A percentile compares a stretch with the other conserved stretches of the same genome.
phyloP scores from a whole-genome alignment of 2,113 vertebrate species.

The Proterorhinus semilunaris region DNA sequence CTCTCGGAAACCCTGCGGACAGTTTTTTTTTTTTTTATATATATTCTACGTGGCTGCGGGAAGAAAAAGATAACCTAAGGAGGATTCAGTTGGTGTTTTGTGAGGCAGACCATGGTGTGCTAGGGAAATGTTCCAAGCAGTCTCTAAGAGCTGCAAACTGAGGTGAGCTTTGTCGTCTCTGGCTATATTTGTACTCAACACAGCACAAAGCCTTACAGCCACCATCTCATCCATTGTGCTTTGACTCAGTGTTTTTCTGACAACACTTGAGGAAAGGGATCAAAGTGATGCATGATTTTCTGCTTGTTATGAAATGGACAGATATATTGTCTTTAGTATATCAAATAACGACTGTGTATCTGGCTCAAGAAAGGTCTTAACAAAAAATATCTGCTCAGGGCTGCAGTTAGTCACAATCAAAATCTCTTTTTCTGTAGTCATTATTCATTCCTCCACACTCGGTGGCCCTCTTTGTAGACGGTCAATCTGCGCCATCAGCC shows the following conservation, averaged over 20 bases:
- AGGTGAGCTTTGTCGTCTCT: conserved; percentile 57
- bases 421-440: too few relatives aligned
- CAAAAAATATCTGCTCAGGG: too few relatives aligned
- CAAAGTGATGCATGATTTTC: neutral
- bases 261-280: neutral
- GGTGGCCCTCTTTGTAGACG: too few relatives aligned
- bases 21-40: conserved; percentile 30
- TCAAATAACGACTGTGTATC: too few relatives aligned
- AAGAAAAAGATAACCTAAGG: neutral
- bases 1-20: conserved; percentile 49
- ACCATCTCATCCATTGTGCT: neutral
- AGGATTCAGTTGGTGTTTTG: conserved; percentile 9
- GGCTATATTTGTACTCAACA: conserved; percentile 53
- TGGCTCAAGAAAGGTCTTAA: too few relatives aligned
- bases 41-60: conserved; percentile 14
- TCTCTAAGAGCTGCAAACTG: conserved; percentile 11
- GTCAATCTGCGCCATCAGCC: too few relatives aligned
- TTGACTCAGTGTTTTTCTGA: neutral
- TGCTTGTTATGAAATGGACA: neutral
- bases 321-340: too few relatives aligned
- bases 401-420: too few relatives aligned
- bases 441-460: too few relatives aligned
- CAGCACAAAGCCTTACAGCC: conserved; percentile 24
- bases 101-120: conserved; percentile 12
- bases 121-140: conserved; percentile 18